phyloP scores from a whole-genome alignment of 2,888 invertebrate genomes.

The Steromphala cineraria region DNA sequence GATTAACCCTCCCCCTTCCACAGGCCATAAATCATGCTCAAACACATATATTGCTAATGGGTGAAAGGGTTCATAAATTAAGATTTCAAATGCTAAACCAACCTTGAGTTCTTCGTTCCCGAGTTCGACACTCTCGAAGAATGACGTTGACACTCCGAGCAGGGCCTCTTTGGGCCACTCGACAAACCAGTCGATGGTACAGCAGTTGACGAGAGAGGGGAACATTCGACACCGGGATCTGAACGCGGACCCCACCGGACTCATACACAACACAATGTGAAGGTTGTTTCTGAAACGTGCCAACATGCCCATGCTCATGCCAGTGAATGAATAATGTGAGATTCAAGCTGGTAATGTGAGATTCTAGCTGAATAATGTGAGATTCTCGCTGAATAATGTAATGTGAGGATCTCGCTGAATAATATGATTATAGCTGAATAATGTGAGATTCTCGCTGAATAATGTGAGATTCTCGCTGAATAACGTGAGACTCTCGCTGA shows the following conservation, averaged over 20 bases:
- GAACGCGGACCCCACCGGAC: conserved; percentile 91
- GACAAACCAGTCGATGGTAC: conserved; percentile 78
- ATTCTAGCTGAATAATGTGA: no score
- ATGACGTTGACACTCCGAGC: conserved; percentile 85
- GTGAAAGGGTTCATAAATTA: no score
- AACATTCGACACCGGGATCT: conserved; percentile 79
- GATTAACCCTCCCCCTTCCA: no score
- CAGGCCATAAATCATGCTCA: no score
- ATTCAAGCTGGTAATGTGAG: neutral
- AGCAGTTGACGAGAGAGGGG: conserved; percentile 76
- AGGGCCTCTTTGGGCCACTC: conserved; percentile 94
- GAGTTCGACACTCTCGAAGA: conserved; percentile 80
- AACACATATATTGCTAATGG: no score
- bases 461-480: no score
- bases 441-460: no score
- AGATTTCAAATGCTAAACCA: conserved; percentile 2
- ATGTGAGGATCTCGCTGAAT: neutral
- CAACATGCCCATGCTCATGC: neutral
- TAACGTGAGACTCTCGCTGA: no score
- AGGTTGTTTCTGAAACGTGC: conserved; percentile 81
- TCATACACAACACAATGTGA: conserved; percentile 92
- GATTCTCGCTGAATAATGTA: neutral
- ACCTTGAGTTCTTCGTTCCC: conserved; percentile 78
- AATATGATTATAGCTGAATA: no score
- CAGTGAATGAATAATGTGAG: no score